These are phyloP conservation scores for Pangasianodon hypophthalmus DNA, from an alignment of 2,113 vertebrate species.

Conservation along the genomic window DNA sequence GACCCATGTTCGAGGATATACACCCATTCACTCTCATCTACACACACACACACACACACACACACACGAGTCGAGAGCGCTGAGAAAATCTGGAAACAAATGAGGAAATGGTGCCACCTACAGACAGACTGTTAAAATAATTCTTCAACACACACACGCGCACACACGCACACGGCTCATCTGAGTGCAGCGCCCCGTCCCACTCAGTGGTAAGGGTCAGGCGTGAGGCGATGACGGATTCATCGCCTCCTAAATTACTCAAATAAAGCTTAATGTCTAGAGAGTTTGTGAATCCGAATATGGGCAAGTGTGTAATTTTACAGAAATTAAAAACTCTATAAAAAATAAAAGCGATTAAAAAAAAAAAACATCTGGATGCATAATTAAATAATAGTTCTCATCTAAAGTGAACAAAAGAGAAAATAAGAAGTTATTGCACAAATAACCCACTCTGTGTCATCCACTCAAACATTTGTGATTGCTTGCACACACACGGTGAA, in stretches of 20 bases:
- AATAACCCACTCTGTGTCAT: slow-evolving; percentile 68
- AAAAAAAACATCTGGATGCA: slow-evolving; percentile 72
- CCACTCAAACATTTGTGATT: not conserved
- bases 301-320: slow-evolving; percentile 77
- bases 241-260: not conserved
- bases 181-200: not conserved
- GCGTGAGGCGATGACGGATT: not conserved
- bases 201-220: not conserved
- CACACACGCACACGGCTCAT: not conserved
- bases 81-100: slow-evolving; percentile 12
- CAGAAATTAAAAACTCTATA: slow-evolving; percentile 72
- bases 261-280: slow-evolving; percentile 1
- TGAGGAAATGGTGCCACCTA: slow-evolving; percentile 28
- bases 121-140: slow-evolving; percentile 2
- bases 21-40: not conserved
- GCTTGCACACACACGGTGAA: slow-evolving; percentile 28
- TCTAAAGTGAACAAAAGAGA: slow-evolving; percentile 49
- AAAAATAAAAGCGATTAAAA: slow-evolving; percentile 77
- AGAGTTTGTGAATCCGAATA: not conserved
- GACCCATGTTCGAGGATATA: not conserved
- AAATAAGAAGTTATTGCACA: slow-evolving; percentile 88
- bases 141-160: slow-evolving; percentile 1
- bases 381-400: slow-evolving; percentile 84
- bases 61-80: not conserved
- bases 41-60: slow-evolving; percentile 18